Evolutionary conservation across 2,113 vertebrate genomes (phyloP), one percentile per base, ranked within the genome.

Genomic region (Psittacara wagleri): DNA sequence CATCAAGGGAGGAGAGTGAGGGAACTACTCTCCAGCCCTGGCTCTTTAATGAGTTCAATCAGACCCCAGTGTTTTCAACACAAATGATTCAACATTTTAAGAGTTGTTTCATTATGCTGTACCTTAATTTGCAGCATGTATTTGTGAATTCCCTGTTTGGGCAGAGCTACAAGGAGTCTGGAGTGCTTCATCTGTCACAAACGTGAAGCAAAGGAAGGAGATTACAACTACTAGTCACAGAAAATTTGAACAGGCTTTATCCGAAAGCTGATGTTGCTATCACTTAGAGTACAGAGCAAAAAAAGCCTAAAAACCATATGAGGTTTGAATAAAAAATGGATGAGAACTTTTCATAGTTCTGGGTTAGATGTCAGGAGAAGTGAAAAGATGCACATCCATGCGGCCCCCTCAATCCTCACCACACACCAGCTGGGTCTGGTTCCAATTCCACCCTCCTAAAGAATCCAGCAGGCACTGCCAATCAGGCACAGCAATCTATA

Each of bases 381-480:
- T 0, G 8, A 59, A 59, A 76, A 85, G 43, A 39, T 37, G n/a
- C 37, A 76, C 23, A 88, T 59, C 63, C 61, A 74, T 5, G 1
- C 2, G 1, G 46, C 33, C 31, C 48, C 63, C 66, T 86, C 0
- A 2, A 13, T 86, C 82, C 54, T 81, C 14, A 5, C 2, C 33
- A 59, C 90, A 81, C 83, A 72, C 73, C 77, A 74, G 43, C 44
- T 8, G 29, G 74, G 29, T 70, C 91, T 69, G 28, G 35, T 79
- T 95, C 66, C 77, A 82, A 28, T 91, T 84, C 95, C 86, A 89
- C 88, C 96, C 91, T 92, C 78, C 9, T 69, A 49, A 93, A 84
- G 95, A 95, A 96, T 96, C 79, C 63, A 46, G 43, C 4, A 0
- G 73, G 91, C 27, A 12, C 39, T 94, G 86, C 83, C 92, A 85